phyloP scores from a whole-genome alignment of 1,140 invertebrate species.

The Solen grandis region DNA sequence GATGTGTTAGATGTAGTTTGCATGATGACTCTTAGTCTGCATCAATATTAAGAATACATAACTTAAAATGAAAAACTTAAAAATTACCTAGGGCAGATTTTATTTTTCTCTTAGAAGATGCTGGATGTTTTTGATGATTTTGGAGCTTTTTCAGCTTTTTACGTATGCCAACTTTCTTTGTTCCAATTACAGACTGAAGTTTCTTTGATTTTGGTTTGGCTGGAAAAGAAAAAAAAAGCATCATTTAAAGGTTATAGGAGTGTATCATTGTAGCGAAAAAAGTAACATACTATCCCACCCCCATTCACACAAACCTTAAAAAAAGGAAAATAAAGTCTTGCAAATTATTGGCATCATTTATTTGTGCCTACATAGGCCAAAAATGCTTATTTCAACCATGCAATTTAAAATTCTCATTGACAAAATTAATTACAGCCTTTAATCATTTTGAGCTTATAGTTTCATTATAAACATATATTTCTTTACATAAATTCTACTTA shows the following conservation, averaged over 20 bases:
- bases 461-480: background rate
- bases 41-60: too few species aligned
- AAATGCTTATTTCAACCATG: background rate
- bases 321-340: background rate
- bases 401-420: background rate
- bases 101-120: too few species aligned
- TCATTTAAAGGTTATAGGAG: background rate
- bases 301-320: background rate
- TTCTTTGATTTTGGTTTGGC: constrained; percentile 3
- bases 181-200: constrained; percentile 22
- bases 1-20: too few species aligned
- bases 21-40: too few species aligned
- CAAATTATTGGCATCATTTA: background rate
- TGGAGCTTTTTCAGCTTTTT: constrained; percentile 19
- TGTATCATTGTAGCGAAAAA: background rate
- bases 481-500: background rate
- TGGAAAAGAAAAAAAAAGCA: background rate
- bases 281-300: background rate
- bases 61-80: too few species aligned
- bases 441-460: background rate
- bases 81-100: too few species aligned
- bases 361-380: background rate
- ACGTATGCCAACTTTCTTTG: constrained; percentile 26
- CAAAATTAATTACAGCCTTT: background rate
- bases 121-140: background rate